A percentile compares a stretch with the other conserved stretches of the same genome.
Conservation (phyloP, 2,113 vertebrate genomes). For the Apodemus speciosus region DNA sequence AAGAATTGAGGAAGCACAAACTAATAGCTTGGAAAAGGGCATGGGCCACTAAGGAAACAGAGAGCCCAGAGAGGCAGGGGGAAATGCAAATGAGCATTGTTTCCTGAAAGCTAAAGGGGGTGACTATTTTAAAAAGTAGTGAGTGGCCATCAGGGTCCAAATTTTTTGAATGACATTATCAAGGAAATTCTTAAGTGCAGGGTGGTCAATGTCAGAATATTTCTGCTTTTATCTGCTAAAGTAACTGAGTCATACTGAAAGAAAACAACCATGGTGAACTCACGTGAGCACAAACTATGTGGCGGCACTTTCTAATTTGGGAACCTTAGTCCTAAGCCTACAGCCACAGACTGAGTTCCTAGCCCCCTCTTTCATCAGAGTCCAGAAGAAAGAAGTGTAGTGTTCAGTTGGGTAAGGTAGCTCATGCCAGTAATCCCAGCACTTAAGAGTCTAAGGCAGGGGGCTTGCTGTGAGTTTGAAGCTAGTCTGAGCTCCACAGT, state of each 20-base stretch:
- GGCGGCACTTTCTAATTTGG: background rate
- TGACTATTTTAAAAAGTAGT: constrained; percentile 26
- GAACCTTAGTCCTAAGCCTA: background rate
- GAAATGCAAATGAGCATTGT: background rate
- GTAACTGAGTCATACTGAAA: background rate
- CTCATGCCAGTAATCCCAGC: background rate
- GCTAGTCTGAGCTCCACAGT: background rate
- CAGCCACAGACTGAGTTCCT: background rate
- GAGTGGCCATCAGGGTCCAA: background rate
- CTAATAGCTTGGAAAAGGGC: background rate
- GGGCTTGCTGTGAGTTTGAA: background rate
- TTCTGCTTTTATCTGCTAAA: constrained; percentile 30
- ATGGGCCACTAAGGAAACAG: background rate
- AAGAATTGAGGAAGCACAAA: constrained; percentile 18
- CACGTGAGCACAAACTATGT: background rate
- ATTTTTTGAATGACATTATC: constrained; percentile 11
- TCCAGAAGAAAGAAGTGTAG: constrained; percentile 31
- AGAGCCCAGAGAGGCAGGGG: background rate
- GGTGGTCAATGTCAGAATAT: background rate
- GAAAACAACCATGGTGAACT: constrained; percentile 32
- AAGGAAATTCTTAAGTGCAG: constrained; percentile 19
- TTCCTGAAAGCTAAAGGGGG: constrained; percentile 12
- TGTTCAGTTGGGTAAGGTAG: background rate
- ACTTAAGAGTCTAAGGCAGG: background rate
- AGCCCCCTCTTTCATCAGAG: background rate